Conservation (phyloP, 2,888 invertebrate genomes). For the Ptilodon capucinus region DNA sequence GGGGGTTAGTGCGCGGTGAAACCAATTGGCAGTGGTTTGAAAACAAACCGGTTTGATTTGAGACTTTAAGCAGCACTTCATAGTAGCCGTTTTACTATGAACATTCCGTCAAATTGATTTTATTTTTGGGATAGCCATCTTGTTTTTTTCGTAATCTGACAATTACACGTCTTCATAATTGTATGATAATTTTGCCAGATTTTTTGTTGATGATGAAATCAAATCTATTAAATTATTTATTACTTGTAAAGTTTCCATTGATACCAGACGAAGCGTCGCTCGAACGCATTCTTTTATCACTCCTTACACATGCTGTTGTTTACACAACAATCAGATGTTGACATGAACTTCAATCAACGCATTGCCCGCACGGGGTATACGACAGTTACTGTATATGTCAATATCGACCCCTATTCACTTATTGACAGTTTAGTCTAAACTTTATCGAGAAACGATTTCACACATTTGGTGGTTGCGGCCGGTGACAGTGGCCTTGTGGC, state of each 20-base stretch:
- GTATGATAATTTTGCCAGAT: too few relatives aligned
- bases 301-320: conserved; percentile 1
- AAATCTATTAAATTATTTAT: too few relatives aligned
- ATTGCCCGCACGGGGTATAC: conserved; percentile 15
- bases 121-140: too few relatives aligned
- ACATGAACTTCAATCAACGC: conserved; percentile 39
- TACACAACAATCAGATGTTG: conserved; percentile 20
- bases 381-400: conserved; percentile 18
- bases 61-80: too few relatives aligned
- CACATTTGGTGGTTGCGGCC: not conserved
- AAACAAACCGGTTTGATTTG: too few relatives aligned
- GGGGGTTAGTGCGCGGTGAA: too few relatives aligned
- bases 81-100: too few relatives aligned
- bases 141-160: too few relatives aligned
- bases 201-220: too few relatives aligned
- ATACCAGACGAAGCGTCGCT: not conserved
- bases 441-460: conserved; percentile 8
- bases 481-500: conserved; percentile 23
- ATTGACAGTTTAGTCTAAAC: conserved; percentile 14
- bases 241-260: not conserved
- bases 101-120: too few relatives aligned
- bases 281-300: not conserved
- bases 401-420: conserved; percentile 23
- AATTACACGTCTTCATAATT: too few relatives aligned
- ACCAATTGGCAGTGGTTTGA: too few relatives aligned